Percentiles rank a stretch among this genome's conserved stretches.
phyloP scores from a whole-genome alignment of 2,797 vertebrate genomes.

The Microcaecilia unicolor region DNA sequence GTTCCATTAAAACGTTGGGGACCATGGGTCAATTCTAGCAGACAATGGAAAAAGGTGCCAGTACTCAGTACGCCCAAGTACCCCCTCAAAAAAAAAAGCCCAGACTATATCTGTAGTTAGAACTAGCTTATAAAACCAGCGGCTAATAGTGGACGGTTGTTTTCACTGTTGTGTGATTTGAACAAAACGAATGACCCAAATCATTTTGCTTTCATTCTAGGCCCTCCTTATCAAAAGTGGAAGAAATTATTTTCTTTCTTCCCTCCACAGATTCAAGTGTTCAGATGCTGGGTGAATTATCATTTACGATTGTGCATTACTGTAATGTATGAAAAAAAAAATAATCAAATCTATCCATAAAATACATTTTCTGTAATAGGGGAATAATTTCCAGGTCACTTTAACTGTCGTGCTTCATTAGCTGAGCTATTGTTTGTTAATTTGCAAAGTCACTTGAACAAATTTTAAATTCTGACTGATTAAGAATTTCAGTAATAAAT shows the following conservation, averaged over 20 bases:
- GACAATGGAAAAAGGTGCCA: no score
- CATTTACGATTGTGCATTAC: conserved; percentile 23
- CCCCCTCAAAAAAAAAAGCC: no score
- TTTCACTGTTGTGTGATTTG: no score
- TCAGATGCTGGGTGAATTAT: conserved; percentile 27
- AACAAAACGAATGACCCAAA: no score
- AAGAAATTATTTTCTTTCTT: conserved; percentile 1
- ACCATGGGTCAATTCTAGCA: no score
- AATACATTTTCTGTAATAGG: conserved; percentile 27
- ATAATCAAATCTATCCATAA: conserved; percentile 30
- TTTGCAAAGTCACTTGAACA: conserved; percentile 46
- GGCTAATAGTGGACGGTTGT: no score
- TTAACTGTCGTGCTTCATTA: conserved; percentile 37
- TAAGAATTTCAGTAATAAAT: conserved; percentile 36
- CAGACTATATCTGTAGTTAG: no score
- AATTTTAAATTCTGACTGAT: conserved; percentile 32
- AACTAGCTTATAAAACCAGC: no score
- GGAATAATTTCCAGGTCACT: conserved; percentile 34
- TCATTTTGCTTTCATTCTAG: no score
- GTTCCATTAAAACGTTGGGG: no score
- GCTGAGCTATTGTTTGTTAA: conserved; percentile 30
- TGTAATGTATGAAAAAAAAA: conserved; percentile 15
- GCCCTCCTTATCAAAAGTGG: no score
- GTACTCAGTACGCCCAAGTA: no score
- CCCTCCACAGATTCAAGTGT: conserved; percentile 1